Percentiles rank a stretch among this genome's conserved stretches.
Conservation (phyloP, 2,113 vertebrate genomes). For the Pipa parva region DNA sequence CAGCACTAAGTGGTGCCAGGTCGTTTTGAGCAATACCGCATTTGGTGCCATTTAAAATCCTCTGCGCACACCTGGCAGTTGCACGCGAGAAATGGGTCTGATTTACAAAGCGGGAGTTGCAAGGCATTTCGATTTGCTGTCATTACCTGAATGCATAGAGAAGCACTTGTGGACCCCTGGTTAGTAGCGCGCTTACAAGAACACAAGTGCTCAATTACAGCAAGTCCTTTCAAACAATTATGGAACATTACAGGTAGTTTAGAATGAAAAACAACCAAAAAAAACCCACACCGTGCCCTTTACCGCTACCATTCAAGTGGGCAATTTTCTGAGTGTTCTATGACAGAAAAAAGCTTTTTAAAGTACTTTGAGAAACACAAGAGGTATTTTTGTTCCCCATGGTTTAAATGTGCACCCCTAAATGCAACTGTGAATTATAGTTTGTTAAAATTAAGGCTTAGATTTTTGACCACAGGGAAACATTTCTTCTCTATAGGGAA, state of each 20-base stretch:
- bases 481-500: not conserved
- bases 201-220: constrained; percentile 57
- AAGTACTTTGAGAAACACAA: constrained; percentile 8
- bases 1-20: constrained; percentile 46
- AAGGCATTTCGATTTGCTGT: constrained; percentile 45
- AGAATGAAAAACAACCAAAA: constrained; percentile 47
- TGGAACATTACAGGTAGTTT: constrained; percentile 48
- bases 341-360: constrained; percentile 11
- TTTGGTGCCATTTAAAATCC: constrained; percentile 35
- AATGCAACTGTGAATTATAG: not conserved
- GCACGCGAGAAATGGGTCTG: constrained; percentile 27
- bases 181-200: constrained; percentile 52
- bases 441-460: not conserved
- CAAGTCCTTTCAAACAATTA: constrained; percentile 59
- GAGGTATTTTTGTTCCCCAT: constrained; percentile 13
- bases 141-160: constrained; percentile 47
- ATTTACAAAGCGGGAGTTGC: constrained; percentile 43
- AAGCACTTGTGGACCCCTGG: constrained; percentile 48
- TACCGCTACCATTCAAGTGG: constrained; percentile 39
- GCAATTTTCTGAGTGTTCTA: constrained; percentile 38
- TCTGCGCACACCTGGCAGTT: constrained; percentile 26
- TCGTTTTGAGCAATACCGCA: constrained; percentile 30
- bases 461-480: not conserved
- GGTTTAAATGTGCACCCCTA: constrained; percentile 9
- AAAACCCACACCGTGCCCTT: constrained; percentile 36